Evolutionary conservation across 2,888 invertebrate genomes (phyloP).

Genomic region (Asteroscopus sphinx): DNA sequence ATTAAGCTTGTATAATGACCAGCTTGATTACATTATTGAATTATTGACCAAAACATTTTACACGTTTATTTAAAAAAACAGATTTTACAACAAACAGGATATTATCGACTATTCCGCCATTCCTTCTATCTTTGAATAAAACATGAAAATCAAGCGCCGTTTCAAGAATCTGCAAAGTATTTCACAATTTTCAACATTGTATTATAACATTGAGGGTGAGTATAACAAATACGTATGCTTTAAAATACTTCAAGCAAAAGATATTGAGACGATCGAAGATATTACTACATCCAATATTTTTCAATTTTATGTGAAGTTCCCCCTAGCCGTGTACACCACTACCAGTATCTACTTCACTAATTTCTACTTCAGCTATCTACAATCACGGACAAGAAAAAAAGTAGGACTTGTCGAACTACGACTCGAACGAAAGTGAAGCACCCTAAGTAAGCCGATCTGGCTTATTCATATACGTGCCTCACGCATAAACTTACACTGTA

Average conservation of each 20-base stretch:
- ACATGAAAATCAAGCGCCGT: conserved; percentile 4
- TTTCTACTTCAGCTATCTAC: conserved; percentile 20
- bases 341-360: conserved; percentile 36
- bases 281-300: conserved; percentile 43
- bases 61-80: background rate
- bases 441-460: too few species aligned
- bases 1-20: too few species aligned
- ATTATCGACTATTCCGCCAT: background rate
- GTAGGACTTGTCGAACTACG: too few species aligned
- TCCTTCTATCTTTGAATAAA: background rate
- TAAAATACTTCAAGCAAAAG: conserved; percentile 25
- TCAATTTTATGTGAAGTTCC: conserved; percentile 32
- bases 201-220: conserved; percentile 18
- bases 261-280: conserved; percentile 42
- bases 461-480: too few species aligned
- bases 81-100: background rate
- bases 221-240: conserved; percentile 32
- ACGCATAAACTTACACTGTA: too few species aligned
- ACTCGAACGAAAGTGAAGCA: too few species aligned
- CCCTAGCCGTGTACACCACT: conserved; percentile 7
- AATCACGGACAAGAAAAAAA: too few species aligned
- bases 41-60: too few species aligned
- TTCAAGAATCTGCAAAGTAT: conserved; percentile 29
- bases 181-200: conserved; percentile 11
- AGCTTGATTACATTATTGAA: too few species aligned